These are phyloP conservation scores for Symphodus melops DNA, from an alignment of 2,113 vertebrate genomes.

Conservation along the genomic window DNA sequence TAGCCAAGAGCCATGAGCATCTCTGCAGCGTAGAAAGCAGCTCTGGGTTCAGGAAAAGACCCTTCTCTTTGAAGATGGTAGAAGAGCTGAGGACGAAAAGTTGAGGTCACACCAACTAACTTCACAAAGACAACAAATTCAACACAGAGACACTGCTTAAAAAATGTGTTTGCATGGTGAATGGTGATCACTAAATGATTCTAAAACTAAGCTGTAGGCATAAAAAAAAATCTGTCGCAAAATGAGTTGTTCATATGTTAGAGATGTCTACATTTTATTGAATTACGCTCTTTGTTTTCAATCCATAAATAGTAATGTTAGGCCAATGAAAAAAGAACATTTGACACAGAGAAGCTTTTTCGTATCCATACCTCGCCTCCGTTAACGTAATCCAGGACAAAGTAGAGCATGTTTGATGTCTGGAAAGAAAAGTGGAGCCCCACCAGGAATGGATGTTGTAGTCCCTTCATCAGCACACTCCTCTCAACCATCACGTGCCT, in stretches of 20 bases:
- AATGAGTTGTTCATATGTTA: background rate
- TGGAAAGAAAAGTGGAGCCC: constrained; percentile 87
- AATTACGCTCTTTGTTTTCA: background rate
- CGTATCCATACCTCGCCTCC: constrained; percentile 81
- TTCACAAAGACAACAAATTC: background rate
- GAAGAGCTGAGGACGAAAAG: constrained; percentile 76
- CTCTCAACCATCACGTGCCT: constrained; percentile 84
- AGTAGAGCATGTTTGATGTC: constrained; percentile 81
- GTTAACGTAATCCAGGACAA: constrained; percentile 85
- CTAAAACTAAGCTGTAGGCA: background rate
- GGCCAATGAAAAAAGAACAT: too few relatives aligned
- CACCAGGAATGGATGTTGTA: constrained; percentile 85
- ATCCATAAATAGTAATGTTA: background rate
- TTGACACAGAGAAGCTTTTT: background rate
- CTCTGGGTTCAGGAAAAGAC: constrained; percentile 80
- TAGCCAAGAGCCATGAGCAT: constrained; percentile 83
- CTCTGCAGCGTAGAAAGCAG: constrained; percentile 84
- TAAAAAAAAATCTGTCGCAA: background rate
- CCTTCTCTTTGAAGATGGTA: constrained; percentile 85
- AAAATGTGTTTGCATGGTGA: background rate
- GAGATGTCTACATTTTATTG: background rate
- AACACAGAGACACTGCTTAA: background rate
- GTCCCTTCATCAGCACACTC: constrained; percentile 82
- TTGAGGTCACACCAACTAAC: background rate
- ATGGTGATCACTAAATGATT: background rate